phyloP scores from a whole-genome alignment of 2,113 vertebrate species.

The Guaruba guarouba region DNA sequence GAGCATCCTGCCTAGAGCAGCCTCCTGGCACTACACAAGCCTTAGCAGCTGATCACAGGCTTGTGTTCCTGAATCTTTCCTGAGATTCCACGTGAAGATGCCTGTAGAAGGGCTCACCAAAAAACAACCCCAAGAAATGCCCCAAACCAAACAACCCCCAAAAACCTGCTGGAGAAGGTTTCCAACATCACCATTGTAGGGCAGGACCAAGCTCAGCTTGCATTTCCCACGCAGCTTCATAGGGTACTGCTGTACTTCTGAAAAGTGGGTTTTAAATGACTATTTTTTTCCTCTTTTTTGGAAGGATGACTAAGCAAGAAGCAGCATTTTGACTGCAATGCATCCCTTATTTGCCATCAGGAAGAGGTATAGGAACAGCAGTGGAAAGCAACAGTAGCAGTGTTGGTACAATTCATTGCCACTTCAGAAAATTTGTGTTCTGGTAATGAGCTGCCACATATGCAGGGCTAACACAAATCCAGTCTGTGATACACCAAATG shows the following conservation, averaged over 20 bases:
- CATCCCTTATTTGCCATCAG: conserved; percentile 6
- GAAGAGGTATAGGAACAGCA: background rate
- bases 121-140: background rate
- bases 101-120: background rate
- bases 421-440: background rate
- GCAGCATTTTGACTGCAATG: background rate
- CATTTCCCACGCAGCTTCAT: background rate
- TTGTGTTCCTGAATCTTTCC: background rate
- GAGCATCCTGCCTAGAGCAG: conserved; percentile 17
- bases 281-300: background rate
- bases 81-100: background rate
- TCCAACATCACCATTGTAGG: background rate
- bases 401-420: background rate
- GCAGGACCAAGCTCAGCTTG: background rate
- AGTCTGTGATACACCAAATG: conserved; percentile 17
- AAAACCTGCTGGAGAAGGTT: background rate
- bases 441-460: conserved; percentile 10
- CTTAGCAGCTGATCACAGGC: background rate
- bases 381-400: background rate
- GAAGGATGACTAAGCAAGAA: conserved; percentile 12
- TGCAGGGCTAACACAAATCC: conserved; percentile 18
- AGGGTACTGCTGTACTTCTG: background rate
- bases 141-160: background rate
- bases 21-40: background rate
- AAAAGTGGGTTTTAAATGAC: background rate